These are phyloP conservation scores for Bombylius discolor DNA, from an alignment of 2,888 invertebrate genomes.

Conservation along the genomic window DNA sequence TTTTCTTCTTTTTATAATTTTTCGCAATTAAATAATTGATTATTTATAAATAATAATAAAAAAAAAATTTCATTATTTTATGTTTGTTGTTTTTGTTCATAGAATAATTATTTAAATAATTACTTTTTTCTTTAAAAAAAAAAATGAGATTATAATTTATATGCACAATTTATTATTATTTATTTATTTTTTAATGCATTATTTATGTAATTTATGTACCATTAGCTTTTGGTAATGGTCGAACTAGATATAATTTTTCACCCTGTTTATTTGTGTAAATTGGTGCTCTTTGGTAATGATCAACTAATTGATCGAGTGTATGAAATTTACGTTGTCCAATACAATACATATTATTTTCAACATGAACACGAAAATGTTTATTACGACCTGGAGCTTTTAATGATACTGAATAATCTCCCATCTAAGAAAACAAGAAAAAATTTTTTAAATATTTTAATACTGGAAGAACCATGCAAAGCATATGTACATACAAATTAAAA, in stretches of 20 bases:
- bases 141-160: not conserved
- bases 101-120: not conserved
- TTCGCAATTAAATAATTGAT: too few relatives aligned
- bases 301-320: constrained; percentile 88
- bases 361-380: constrained; percentile 98
- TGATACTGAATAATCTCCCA: constrained; percentile 96
- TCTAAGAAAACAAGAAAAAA: constrained; percentile 45
- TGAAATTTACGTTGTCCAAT: constrained; percentile 98
- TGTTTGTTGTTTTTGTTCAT: too few relatives aligned
- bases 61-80: too few relatives aligned
- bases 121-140: not conserved
- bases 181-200: not conserved
- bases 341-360: constrained; percentile 81
- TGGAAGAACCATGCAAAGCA: not conserved
- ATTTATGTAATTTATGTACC: constrained; percentile 30
- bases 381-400: constrained; percentile 95
- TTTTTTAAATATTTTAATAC: too few relatives aligned
- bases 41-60: too few relatives aligned
- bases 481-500: not conserved
- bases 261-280: constrained; percentile 97
- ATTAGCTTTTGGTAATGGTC: constrained; percentile 66
- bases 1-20: too few relatives aligned
- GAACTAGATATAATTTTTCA: constrained; percentile 92
- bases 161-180: not conserved
- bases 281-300: constrained; percentile 97